These are phyloP conservation scores for Autographa gamma DNA, from an alignment of 2,888 invertebrate genomes.

Conservation along the genomic window DNA sequence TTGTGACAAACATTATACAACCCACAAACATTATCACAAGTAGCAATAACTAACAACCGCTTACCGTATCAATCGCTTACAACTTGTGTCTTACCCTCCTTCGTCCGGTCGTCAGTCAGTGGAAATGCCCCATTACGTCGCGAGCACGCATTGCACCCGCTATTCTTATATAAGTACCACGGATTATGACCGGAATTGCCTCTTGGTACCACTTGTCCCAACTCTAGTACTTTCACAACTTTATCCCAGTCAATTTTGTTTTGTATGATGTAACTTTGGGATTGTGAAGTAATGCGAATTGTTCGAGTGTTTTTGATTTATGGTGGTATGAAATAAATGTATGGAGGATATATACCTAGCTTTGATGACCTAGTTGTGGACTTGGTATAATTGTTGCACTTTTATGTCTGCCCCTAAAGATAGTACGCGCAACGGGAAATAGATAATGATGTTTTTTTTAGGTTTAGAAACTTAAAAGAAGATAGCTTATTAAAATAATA, in stretches of 20 bases:
- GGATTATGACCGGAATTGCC: constrained; percentile 81
- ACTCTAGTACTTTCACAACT: constrained; percentile 59
- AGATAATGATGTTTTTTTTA: neutral
- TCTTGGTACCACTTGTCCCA: constrained; percentile 71
- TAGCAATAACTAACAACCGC: neutral
- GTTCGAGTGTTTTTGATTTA: constrained; percentile 43
- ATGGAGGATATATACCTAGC: constrained; percentile 24
- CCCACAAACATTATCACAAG: neutral
- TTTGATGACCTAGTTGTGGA: constrained; percentile 30
- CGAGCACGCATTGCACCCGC: constrained; percentile 80
- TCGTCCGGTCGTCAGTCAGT: constrained; percentile 84
- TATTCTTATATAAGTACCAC: constrained; percentile 81
- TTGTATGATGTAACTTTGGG: constrained; percentile 43
- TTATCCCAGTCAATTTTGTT: constrained; percentile 47
- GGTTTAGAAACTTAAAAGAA: no score
- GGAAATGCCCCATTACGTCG: constrained; percentile 86
- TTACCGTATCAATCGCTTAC: constrained; percentile 27
- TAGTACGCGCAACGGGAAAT: neutral
- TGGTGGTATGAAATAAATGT: constrained; percentile 31
- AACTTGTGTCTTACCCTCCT: constrained; percentile 48
- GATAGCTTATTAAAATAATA: no score
- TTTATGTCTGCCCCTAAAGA: neutral
- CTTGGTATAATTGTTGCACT: neutral
- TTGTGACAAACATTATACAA: neutral
- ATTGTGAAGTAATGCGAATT: constrained; percentile 35